Evolutionary conservation across 2,888 invertebrate genomes (phyloP).

Genomic region (Bellardia pandia): DNA sequence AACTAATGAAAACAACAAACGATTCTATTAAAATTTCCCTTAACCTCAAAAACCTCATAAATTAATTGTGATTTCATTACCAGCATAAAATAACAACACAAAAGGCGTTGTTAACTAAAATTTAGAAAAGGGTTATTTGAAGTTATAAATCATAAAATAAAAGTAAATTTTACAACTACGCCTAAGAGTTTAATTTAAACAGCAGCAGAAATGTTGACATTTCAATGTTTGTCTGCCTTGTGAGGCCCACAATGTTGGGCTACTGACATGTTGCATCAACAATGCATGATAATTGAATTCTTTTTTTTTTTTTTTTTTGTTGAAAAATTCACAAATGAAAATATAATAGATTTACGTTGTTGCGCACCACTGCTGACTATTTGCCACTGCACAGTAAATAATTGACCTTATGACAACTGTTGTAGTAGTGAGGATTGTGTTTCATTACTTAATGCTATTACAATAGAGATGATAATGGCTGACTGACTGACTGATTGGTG

Average conservation of each 20-base stretch:
- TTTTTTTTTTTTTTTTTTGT: constrained; percentile 5
- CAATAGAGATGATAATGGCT: constrained; percentile 44
- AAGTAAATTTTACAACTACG: not conserved
- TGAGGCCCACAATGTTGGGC: constrained; percentile 1
- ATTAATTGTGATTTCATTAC: constrained; percentile 71
- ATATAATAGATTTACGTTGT: not conserved
- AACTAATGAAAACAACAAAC: not conserved
- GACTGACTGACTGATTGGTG: not conserved
- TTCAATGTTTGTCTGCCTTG: constrained; percentile 21
- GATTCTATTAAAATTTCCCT: constrained; percentile 38
- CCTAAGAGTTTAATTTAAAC: not conserved
- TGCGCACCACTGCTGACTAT: too few species aligned
- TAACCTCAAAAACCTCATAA: constrained; percentile 68
- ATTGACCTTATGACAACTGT: constrained; percentile 36
- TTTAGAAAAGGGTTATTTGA: too few species aligned
- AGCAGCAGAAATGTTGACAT: constrained; percentile 1
- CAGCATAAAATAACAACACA: constrained; percentile 31
- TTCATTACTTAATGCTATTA: constrained; percentile 19
- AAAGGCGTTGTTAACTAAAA: not conserved
- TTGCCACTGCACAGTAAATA: constrained; percentile 16
- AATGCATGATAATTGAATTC: constrained; percentile 46
- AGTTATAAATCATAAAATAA: too few species aligned
- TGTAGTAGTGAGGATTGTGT: constrained; percentile 1
- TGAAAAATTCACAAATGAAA: constrained; percentile 18
- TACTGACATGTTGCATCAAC: constrained; percentile 59